A percentile compares a stretch with the other conserved stretches of the same genome.
Conservation (phyloP, 2,888 invertebrate genomes). For the Drosophila niveifrons region DNA sequence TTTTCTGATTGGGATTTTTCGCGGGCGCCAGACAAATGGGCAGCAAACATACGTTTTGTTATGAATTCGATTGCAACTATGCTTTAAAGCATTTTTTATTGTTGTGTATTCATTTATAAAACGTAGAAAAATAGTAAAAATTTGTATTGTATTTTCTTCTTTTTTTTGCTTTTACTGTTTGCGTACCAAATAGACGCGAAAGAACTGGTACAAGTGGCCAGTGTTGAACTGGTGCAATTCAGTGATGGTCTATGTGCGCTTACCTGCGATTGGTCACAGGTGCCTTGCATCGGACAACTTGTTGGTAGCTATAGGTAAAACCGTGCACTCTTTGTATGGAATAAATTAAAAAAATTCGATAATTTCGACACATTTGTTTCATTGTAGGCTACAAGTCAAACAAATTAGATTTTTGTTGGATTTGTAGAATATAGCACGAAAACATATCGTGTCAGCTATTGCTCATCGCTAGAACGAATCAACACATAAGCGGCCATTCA, state of each 20-base stretch:
- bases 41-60: slow-evolving; percentile 52
- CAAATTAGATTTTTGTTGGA: neutral
- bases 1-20: slow-evolving; percentile 59
- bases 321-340: neutral
- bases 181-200: slow-evolving; percentile 79
- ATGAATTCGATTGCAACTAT: slow-evolving; percentile 43
- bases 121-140: slow-evolving; percentile 76
- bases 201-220: slow-evolving; percentile 61
- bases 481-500: slow-evolving; percentile 33
- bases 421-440: neutral
- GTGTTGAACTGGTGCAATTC: slow-evolving; percentile 58
- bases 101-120: slow-evolving; percentile 76
- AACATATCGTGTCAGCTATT: neutral
- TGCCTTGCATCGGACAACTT: slow-evolving; percentile 16
- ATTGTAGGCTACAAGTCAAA: neutral
- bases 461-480: slow-evolving; percentile 1
- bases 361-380: neutral
- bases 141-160: slow-evolving; percentile 46
- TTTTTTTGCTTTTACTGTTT: slow-evolving; percentile 75
- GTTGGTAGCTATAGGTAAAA: neutral
- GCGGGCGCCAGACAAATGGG: slow-evolving; percentile 52
- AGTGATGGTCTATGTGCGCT: slow-evolving; percentile 44
- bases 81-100: slow-evolving; percentile 69
- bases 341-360: neutral
- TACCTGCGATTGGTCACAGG: slow-evolving; percentile 49